Evolutionary conservation across 1,140 invertebrate species (phyloP).

Genomic region (Aradophagus sp.): DNA sequence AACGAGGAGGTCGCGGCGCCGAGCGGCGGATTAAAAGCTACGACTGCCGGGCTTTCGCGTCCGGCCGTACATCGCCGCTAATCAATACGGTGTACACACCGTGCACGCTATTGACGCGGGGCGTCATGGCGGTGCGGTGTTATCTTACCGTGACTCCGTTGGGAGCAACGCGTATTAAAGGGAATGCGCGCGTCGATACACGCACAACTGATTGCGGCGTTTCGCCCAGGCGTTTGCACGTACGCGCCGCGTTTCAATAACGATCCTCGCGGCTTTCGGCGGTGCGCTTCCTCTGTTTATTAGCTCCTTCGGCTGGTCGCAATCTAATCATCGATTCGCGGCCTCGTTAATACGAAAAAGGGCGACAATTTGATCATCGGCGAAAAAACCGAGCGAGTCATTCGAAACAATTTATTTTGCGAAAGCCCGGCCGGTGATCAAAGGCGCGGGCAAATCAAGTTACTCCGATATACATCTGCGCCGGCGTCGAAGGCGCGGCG

Average conservation of each 20-base stretch:
- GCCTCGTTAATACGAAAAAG: too few species aligned
- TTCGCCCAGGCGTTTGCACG: constrained; percentile 42
- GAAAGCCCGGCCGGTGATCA: constrained; percentile 25
- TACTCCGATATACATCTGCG: constrained; percentile 29
- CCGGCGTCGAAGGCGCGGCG: constrained; percentile 28
- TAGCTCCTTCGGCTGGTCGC: too few species aligned
- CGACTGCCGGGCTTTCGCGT: constrained; percentile 32
- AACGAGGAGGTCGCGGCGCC: constrained; percentile 31
- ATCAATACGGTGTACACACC: constrained; percentile 51
- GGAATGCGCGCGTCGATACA: constrained; percentile 45
- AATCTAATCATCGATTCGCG: too few species aligned
- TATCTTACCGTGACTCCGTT: constrained; percentile 56
- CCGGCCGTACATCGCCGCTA: constrained; percentile 40
- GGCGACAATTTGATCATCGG: constrained; percentile 4
- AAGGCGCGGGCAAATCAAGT: constrained; percentile 25
- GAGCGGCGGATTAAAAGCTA: constrained; percentile 50
- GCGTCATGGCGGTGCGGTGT: constrained; percentile 39
- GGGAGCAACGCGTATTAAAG: constrained; percentile 40
- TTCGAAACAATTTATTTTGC: constrained; percentile 26
- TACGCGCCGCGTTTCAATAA: constrained; percentile 24
- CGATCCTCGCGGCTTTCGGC: constrained; percentile 8
- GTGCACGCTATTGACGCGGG: constrained; percentile 24
- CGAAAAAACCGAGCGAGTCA: constrained; percentile 15
- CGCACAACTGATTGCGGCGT: constrained; percentile 57
- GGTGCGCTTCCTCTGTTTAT: too few species aligned